phyloP scores from a whole-genome alignment of 2,113 vertebrate species.

The Pongo pygmaeus region DNA sequence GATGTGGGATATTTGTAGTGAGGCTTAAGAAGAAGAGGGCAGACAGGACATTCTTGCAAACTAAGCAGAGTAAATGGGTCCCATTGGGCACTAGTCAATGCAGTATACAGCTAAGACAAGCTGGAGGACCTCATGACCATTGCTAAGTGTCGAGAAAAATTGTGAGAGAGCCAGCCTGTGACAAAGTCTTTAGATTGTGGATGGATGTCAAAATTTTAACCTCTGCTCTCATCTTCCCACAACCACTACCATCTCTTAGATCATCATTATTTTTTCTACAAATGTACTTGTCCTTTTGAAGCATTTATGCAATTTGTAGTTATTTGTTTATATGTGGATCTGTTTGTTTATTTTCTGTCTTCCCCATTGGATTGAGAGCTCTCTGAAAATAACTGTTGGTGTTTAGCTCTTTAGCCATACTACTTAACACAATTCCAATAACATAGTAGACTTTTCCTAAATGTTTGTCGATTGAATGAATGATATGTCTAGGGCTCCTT shows the following conservation, averaged over 20 bases:
- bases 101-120: not conserved
- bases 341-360: not conserved
- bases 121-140: not conserved
- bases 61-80: not conserved
- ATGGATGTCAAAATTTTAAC: not conserved
- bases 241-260: not conserved
- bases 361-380: not conserved
- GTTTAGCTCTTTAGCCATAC: not conserved
- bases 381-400: not conserved
- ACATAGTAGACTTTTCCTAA: not conserved
- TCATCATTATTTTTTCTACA: not conserved
- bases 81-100: not conserved
- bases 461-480: not conserved
- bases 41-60: not conserved
- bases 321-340: not conserved
- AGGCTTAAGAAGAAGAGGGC: not conserved
- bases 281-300: not conserved
- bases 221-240: not conserved
- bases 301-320: not conserved
- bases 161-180: not conserved
- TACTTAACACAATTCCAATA: not conserved
- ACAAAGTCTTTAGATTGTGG: not conserved
- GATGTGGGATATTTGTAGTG: not conserved
- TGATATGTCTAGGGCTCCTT: not conserved
- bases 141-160: not conserved